Evolutionary conservation across 53 echinoderm and acorn worm genomes (phyloP).

Genomic region (Crossaster papposus): DNA sequence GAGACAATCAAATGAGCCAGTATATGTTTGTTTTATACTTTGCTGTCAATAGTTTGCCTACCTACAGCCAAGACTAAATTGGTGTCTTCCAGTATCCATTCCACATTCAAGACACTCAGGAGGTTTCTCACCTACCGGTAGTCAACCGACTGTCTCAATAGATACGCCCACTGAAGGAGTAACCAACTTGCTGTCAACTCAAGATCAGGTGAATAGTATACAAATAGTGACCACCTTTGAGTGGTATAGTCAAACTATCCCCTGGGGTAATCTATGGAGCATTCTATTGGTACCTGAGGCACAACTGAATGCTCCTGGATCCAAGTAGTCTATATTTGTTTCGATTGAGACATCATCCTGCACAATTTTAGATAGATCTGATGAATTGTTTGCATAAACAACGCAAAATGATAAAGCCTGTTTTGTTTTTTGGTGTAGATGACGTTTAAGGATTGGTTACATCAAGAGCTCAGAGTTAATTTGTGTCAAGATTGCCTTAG

Average conservation of each 20-base stretch:
- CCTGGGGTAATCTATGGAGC: no score
- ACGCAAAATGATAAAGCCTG: not conserved
- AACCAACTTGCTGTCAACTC: not conserved
- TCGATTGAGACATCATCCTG: no score
- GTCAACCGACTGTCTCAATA: not conserved
- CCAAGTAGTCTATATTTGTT: no score
- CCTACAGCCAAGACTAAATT: not conserved
- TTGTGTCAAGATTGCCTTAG: slow-evolving; percentile 62
- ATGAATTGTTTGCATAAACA: no score
- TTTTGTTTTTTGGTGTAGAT: slow-evolving; percentile 38
- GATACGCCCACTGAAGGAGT: not conserved
- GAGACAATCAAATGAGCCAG: no score
- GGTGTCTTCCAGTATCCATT: not conserved
- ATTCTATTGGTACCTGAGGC: no score
- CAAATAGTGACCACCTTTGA: not conserved
- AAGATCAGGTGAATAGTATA: not conserved
- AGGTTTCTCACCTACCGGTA: not conserved
- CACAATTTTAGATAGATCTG: no score
- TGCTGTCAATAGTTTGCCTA: not conserved
- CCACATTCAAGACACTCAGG: not conserved
- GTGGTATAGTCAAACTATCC: no score
- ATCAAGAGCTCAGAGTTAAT: slow-evolving; percentile 58
- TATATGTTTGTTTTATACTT: not conserved
- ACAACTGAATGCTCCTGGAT: no score
- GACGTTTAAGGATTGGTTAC: slow-evolving; percentile 60